Conservation (phyloP, 1,140 invertebrate genomes). For the Euglossa dilemma region DNA sequence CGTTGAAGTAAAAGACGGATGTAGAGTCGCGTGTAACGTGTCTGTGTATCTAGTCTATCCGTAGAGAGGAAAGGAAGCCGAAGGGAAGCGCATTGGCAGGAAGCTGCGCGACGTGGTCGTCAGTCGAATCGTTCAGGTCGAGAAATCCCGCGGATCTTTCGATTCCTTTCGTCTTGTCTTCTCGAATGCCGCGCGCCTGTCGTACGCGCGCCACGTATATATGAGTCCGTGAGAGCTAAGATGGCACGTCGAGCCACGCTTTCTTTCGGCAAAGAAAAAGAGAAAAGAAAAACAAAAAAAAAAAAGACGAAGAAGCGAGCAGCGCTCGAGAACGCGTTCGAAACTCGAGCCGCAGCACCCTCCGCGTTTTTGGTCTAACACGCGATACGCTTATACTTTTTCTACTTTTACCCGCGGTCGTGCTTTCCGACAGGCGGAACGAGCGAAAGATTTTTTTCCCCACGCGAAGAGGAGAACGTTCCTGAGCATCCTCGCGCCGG, state of each 20-base stretch:
- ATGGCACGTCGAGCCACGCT: neutral
- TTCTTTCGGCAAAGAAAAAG: neutral
- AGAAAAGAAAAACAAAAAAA: neutral
- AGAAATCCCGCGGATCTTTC: slow-evolving; percentile 31
- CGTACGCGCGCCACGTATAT: slow-evolving; percentile 7
- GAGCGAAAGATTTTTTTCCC: neutral
- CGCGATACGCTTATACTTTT: slow-evolving; percentile 45
- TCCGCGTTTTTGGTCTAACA: slow-evolving; percentile 14
- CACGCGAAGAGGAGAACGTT: neutral
- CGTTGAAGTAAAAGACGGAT: neutral
- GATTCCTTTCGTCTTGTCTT: slow-evolving; percentile 55
- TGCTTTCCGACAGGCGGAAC: neutral
- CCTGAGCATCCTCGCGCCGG: neutral
- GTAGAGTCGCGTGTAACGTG: neutral
- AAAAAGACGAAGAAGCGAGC: neutral
- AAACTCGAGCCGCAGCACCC: neutral
- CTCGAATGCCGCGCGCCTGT: slow-evolving; percentile 35
- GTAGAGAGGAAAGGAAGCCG: slow-evolving; percentile 11
- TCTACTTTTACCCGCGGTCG: neutral
- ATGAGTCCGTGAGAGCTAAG: slow-evolving; percentile 50
- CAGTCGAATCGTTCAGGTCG: slow-evolving; percentile 25
- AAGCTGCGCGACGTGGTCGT: slow-evolving; percentile 29
- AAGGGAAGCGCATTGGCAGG: neutral
- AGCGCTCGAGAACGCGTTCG: neutral
- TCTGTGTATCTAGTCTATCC: neutral